Percentiles rank a stretch among this genome's conserved stretches.
phyloP scores from a whole-genome alignment of 2,113 vertebrate genomes.

The Potamarius usumacintae region DNA sequence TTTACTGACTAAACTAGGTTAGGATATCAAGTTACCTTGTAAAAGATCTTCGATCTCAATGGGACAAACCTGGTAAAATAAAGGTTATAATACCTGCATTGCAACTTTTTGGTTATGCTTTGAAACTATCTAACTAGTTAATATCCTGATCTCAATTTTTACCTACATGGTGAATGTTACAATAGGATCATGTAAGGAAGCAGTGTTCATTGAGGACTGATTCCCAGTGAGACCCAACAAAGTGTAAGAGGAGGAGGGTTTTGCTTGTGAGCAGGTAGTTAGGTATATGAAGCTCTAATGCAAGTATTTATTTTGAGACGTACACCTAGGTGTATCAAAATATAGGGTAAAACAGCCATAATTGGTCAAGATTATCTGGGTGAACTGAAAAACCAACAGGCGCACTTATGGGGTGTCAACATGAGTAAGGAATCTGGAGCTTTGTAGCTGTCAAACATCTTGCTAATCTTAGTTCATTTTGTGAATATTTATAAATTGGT shows the following conservation, averaged over 20 bases:
- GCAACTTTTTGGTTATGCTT: neutral
- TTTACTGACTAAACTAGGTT: neutral
- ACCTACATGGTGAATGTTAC: neutral
- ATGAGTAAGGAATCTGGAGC: neutral
- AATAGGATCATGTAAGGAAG: neutral
- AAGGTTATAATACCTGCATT: neutral
- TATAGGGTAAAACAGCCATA: no score
- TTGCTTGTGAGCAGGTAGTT: neutral
- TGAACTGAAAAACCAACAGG: neutral
- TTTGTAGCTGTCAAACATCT: neutral
- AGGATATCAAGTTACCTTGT: neutral
- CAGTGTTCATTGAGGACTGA: neutral
- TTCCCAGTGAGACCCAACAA: no score
- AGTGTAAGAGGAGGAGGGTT: neutral
- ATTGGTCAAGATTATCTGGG: neutral
- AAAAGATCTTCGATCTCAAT: no score
- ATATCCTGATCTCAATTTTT: neutral
- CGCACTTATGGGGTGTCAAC: neutral
- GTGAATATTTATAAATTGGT: neutral
- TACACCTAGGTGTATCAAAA: neutral
- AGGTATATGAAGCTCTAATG: no score
- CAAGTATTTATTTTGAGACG: neutral
- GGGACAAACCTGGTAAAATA: no score
- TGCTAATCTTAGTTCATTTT: neutral
- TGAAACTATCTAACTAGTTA: neutral